These are phyloP conservation scores for Adineta ricciae DNA, from an alignment of 2,888 invertebrate species.

Conservation along the genomic window DNA sequence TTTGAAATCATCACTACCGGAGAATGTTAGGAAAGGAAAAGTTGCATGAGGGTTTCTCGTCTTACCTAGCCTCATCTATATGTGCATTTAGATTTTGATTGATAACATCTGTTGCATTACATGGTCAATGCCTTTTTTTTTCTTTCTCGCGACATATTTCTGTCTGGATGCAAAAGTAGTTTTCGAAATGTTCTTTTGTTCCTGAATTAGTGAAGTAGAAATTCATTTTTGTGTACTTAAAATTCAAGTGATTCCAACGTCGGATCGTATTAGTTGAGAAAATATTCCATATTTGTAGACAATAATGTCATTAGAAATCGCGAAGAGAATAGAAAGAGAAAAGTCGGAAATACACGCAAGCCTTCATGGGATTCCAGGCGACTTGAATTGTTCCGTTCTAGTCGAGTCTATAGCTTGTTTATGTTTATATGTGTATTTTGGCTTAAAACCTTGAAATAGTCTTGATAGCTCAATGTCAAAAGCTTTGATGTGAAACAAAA, in stretches of 20 bases:
- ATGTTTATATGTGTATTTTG: not conserved
- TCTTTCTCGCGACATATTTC: not conserved
- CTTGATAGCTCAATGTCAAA: not conserved
- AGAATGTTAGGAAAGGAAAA: too few relatives aligned
- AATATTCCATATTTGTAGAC: not conserved
- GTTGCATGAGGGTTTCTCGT: too few relatives aligned
- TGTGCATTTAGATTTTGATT: not conserved
- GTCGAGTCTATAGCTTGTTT: not conserved
- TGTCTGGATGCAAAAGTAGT: not conserved
- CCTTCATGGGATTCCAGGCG: not conserved
- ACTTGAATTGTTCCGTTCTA: not conserved
- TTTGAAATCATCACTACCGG: too few relatives aligned
- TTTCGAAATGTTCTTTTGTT: not conserved
- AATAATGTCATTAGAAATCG: not conserved
- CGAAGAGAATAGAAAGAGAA: not conserved
- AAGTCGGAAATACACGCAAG: conserved; percentile 2
- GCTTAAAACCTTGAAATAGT: not conserved
- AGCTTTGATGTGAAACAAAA: not conserved
- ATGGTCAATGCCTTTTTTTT: not conserved
- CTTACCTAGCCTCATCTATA: not conserved
- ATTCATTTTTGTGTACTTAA: not conserved
- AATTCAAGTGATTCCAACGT: not conserved
- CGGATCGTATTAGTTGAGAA: not conserved
- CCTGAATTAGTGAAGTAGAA: too few relatives aligned
- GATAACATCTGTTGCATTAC: not conserved